Base-by-base conservation (phyloP, 2,113 vertebrate species). In the Willisornis vidua region DNA sequence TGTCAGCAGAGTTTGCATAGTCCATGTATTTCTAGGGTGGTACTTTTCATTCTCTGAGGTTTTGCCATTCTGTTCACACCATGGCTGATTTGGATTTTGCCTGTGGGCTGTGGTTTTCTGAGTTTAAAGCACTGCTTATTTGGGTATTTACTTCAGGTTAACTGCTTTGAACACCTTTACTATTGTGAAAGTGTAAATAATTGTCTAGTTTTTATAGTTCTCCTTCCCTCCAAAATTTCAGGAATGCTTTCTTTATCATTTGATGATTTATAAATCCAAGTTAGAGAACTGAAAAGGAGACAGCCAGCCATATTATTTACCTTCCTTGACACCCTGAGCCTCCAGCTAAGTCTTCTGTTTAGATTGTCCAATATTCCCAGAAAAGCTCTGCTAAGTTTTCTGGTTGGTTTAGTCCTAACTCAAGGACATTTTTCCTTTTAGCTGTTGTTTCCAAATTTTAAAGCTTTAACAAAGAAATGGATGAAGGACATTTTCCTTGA, bases 1-100 rank as follows among this genome's bases (percentile, higher is more conserved):
- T n/a, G 33, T 22, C 39, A 46, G 71, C 28, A 37, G 57, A 29
- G 45, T 61, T 71, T 65, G 17, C 65, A 3, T 1, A 11, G 39
- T 12, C 39, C 18, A 18, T 28, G 45, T 87, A 46, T 74, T 87
- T 87, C 57, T 86, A 43, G 43, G 31, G 16, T 77, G 33, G 22
- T 78, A 57, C 37, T 74, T 37, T 20, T 66, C 15, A 6, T 82
- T 74, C 84, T 48, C 71, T 39, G 87, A 81, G 72, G 61, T 70
- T 92, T 84, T 93, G 35, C 33, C n/a, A n/a, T 91, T 68, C 93
- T 29, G 5, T 65, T 96, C 96, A 70, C 89, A 89, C 83, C 55
- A 85, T 4, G 45, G 71, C 61, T 93, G 79, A 93, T 84, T 80
- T 77, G 89, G 93, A 85, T 96, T 96, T 96, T 75, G n/a, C 59